Conservation (phyloP, 2,797 vertebrate species). For the Megaceryle alcyon region DNA sequence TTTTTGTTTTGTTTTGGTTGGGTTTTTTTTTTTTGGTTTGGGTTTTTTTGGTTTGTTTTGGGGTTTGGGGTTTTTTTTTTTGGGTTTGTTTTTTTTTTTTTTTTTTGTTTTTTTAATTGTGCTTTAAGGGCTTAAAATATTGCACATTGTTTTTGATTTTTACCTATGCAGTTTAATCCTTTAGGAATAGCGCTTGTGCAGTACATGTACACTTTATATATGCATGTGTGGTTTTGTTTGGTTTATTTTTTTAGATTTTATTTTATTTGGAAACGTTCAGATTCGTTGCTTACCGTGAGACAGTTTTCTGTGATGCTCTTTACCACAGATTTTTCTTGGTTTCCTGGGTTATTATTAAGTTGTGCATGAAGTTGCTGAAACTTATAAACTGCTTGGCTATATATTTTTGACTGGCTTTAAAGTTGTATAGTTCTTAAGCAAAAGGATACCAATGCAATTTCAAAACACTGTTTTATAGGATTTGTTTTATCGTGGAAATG, state of each 20-base stretch:
- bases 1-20: no score
- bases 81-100: not conserved
- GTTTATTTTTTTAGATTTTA: not conserved
- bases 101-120: slow-evolving; percentile 63
- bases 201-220: slow-evolving; percentile 80
- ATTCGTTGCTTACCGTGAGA: slow-evolving; percentile 69
- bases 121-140: slow-evolving; percentile 84
- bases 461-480: not conserved
- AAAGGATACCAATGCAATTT: slow-evolving; percentile 62
- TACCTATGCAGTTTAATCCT: slow-evolving; percentile 83
- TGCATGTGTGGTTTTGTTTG: slow-evolving; percentile 74
- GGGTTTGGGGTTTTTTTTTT: no score
- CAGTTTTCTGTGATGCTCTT: slow-evolving; percentile 38
- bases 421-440: slow-evolving; percentile 42
- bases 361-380: slow-evolving; percentile 12
- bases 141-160: slow-evolving; percentile 82
- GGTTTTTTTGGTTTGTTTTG: not conserved
- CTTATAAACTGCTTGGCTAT: slow-evolving; percentile 31
- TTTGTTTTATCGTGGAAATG: not conserved
- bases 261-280: slow-evolving; percentile 59
- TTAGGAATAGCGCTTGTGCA: slow-evolving; percentile 77
- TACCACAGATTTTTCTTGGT: slow-evolving; percentile 60
- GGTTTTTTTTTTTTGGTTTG: no score
- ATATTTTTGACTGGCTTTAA: slow-evolving; percentile 31
- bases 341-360: slow-evolving; percentile 2